These are phyloP conservation scores for Acromyrmex echinatior DNA, from an alignment of 1,140 invertebrate genomes.

Conservation along the genomic window DNA sequence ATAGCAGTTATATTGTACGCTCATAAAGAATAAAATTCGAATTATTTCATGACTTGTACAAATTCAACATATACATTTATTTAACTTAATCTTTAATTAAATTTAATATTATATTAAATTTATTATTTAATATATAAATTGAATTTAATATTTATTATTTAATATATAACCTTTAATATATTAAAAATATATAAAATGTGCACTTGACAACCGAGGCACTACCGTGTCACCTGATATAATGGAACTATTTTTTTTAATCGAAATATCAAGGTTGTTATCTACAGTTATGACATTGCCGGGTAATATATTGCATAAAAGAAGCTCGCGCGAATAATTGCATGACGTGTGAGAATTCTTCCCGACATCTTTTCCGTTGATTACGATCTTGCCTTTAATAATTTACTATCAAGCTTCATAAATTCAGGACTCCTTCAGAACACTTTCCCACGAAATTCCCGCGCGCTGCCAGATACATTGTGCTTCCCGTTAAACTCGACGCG, in stretches of 20 bases:
- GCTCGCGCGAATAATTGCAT: background rate
- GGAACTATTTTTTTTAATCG: background rate
- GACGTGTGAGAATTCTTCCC: conserved; percentile 6
- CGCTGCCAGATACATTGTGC: background rate
- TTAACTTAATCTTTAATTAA: no score
- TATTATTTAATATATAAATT: no score
- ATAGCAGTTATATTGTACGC: background rate
- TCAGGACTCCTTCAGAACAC: background rate
- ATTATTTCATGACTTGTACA: background rate
- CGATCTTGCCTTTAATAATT: background rate
- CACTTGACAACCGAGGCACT: no score
- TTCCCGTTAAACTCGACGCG: conserved; percentile 24
- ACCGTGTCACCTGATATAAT: no score
- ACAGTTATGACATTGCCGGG: background rate
- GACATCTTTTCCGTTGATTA: conserved; percentile 15
- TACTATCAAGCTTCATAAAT: conserved; percentile 3
- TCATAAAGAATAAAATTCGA: background rate
- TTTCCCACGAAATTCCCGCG: conserved; percentile 38
- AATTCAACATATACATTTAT: background rate
- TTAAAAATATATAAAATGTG: no score
- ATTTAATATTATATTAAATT: no score
- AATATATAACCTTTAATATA: no score
- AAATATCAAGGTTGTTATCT: background rate
- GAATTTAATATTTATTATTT: no score
- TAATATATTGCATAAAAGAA: background rate